phyloP scores from a whole-genome alignment of 1,140 invertebrate genomes.

The Heliconius hermathena region DNA sequence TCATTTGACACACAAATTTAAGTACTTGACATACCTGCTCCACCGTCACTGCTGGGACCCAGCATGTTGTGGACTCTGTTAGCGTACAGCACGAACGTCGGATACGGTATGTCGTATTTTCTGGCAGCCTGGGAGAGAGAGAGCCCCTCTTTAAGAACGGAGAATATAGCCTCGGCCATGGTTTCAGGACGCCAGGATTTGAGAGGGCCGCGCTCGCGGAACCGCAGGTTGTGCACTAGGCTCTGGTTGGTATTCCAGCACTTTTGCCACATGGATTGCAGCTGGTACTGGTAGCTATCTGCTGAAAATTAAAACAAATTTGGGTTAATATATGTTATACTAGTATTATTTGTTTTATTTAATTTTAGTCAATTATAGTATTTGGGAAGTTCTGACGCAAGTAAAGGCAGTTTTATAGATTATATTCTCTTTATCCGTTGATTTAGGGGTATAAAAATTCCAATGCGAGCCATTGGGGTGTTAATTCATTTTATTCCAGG shows the following conservation, averaged over 20 bases:
- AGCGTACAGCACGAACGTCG: conserved; percentile 96
- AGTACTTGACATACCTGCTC: conserved; percentile 85
- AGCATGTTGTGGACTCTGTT: conserved; percentile 97
- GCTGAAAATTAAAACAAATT: conserved; percentile 80
- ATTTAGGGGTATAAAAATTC: too few species aligned
- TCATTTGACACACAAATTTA: conserved; percentile 40
- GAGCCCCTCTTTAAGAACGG: conserved; percentile 93
- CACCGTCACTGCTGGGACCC: conserved; percentile 93
- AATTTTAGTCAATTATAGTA: background rate
- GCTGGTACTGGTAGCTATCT: conserved; percentile 96
- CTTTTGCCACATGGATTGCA: conserved; percentile 97
- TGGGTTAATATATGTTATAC: conserved; percentile 39
- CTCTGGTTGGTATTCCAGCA: conserved; percentile 96
- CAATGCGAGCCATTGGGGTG: too few species aligned
- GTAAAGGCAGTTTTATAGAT: too few species aligned
- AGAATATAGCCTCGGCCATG: conserved; percentile 96
- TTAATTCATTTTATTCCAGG: too few species aligned
- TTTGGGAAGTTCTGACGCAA: background rate
- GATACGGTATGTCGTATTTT: conserved; percentile 96
- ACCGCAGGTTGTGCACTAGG: conserved; percentile 92
- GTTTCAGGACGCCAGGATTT: conserved; percentile 96
- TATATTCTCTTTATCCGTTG: background rate
- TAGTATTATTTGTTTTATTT: background rate
- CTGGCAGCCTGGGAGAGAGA: conserved; percentile 93
- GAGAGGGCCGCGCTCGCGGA: conserved; percentile 94